Conservation (phyloP, 1,140 invertebrate genomes). For the Palaemon carinicauda region DNA sequence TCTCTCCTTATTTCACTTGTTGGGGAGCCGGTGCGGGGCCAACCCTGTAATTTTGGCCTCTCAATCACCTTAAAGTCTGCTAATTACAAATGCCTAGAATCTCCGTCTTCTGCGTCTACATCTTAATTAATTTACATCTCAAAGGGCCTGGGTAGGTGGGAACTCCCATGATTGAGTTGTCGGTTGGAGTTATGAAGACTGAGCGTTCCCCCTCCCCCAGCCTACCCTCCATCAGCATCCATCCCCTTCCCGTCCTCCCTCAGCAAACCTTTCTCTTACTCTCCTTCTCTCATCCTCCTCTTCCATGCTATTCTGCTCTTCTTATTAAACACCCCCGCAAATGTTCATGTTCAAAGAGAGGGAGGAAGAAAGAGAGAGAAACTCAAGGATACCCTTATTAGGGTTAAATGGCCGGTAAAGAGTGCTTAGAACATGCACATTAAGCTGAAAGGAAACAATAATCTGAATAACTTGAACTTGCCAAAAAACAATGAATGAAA, state of each 20-base stretch:
- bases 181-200: conserved; percentile 16
- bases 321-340: too few species aligned
- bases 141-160: conserved; percentile 10
- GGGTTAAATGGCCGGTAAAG: too few species aligned
- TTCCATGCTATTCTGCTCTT: neutral
- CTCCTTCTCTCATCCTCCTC: neutral
- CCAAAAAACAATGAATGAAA: too few species aligned
- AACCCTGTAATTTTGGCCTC: conserved; percentile 26
- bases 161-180: neutral
- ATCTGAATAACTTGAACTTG: too few species aligned
- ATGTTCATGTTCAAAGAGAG: too few species aligned
- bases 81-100: neutral
- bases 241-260: neutral
- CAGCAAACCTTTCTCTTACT: neutral
- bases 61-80: conserved; percentile 16
- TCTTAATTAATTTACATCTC: conserved; percentile 49
- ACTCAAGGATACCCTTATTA: too few species aligned
- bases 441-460: too few species aligned
- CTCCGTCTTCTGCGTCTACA: conserved; percentile 7
- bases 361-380: too few species aligned
- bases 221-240: neutral
- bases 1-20: neutral
- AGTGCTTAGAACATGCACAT: too few species aligned
- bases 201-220: neutral
- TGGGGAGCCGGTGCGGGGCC: neutral